Percentiles rank a stretch among this genome's conserved stretches.
These are phyloP conservation scores for Helarctos malayanus DNA, from an alignment of 2,797 vertebrate genomes.

Conservation along the genomic window DNA sequence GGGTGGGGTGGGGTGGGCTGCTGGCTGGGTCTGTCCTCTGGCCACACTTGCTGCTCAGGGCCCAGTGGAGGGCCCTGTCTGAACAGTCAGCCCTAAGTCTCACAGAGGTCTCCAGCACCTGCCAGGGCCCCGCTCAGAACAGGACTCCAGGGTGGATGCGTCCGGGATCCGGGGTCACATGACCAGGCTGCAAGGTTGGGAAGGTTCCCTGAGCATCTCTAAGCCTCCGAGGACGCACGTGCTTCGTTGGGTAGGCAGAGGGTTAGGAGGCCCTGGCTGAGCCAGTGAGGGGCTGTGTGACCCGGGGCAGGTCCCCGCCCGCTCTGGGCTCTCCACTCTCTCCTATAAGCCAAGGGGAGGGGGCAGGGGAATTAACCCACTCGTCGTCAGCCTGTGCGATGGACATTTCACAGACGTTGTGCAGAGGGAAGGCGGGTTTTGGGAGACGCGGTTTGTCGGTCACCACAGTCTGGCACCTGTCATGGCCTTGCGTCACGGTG, in stretches of 20 bases:
- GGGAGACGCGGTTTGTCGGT: neutral
- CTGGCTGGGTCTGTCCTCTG: neutral
- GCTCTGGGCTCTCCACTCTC: neutral
- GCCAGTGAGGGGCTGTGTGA: neutral
- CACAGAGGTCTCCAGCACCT: neutral
- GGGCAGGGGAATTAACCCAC: neutral
- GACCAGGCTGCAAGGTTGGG: neutral
- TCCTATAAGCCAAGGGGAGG: neutral
- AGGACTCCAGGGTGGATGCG: neutral
- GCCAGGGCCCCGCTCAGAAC: neutral
- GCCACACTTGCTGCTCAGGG: neutral
- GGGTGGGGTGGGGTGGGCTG: neutral
- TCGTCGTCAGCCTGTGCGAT: neutral
- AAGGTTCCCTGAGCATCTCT: neutral
- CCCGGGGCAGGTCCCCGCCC: neutral
- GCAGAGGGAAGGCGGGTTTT: neutral
- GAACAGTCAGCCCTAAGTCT: neutral
- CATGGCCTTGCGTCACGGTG: neutral
- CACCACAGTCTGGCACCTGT: neutral
- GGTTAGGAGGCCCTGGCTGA: neutral
- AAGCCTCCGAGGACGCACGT: neutral
- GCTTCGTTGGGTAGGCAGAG: neutral
- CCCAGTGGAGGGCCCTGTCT: neutral
- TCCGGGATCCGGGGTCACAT: neutral
- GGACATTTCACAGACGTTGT: neutral